Percentiles rank a stretch among this genome's conserved stretches.
Evolutionary conservation across 2,113 vertebrate species (phyloP).

Genomic region (Scomber colias): DNA sequence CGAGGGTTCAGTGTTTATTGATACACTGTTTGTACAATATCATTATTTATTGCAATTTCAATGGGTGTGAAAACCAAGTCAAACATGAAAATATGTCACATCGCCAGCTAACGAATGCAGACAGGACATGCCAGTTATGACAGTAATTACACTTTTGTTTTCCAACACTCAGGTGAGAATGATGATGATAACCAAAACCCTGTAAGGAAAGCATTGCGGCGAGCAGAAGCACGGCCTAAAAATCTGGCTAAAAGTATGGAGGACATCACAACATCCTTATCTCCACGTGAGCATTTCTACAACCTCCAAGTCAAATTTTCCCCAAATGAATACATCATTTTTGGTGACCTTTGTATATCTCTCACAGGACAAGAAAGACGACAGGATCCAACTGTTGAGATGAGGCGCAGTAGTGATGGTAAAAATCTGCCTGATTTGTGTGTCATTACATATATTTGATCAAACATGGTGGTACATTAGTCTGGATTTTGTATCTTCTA

Average conservation of each 20-base stretch:
- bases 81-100: background rate
- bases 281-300: conserved; percentile 89
- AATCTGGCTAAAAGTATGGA: conserved; percentile 93
- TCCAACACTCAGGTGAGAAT: conserved; percentile 45
- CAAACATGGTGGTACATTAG: background rate
- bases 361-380: conserved; percentile 64
- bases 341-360: conserved; percentile 7
- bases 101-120: background rate
- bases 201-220: conserved; percentile 89
- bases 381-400: conserved; percentile 69
- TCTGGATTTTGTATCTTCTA: conserved; percentile 19
- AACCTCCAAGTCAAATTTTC: background rate
- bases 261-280: conserved; percentile 87
- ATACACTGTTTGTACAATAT: background rate
- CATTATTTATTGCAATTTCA: background rate
- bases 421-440: conserved; percentile 68
- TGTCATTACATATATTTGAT: background rate
- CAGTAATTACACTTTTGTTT: background rate
- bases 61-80: background rate
- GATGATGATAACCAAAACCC: conserved; percentile 83
- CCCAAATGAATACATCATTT: background rate
- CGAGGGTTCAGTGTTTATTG: background rate
- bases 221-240: conserved; percentile 87
- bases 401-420: conserved; percentile 89
- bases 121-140: too few species aligned